Conservation (phyloP, 1,140 invertebrate species). For the Phortica variegata region DNA sequence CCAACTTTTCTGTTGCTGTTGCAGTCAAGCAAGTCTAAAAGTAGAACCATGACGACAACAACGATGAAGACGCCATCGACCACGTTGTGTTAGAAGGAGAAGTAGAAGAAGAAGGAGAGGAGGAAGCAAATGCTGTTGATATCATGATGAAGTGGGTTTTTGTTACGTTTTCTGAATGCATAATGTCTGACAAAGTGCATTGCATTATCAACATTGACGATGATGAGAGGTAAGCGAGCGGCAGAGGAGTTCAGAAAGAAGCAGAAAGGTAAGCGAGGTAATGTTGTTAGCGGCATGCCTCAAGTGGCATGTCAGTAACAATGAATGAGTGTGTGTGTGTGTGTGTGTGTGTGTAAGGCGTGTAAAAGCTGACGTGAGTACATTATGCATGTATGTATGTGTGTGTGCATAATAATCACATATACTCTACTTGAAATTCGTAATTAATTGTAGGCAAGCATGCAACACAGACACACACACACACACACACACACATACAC, state of each 20-base stretch:
- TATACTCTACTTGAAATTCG: conserved; percentile 11
- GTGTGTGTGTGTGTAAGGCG: background rate
- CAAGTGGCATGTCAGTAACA: background rate
- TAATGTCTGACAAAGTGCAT: conserved; percentile 14
- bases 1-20: too few species aligned
- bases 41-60: background rate
- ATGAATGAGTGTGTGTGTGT: background rate
- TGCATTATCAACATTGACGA: too few species aligned
- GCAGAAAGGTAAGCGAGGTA: background rate
- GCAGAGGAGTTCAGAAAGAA: background rate
- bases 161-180: conserved; percentile 36
- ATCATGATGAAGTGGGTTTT: conserved; percentile 33
- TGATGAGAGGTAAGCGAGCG: conserved; percentile 12
- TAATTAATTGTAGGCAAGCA: conserved; percentile 19
- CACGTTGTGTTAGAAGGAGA: too few species aligned
- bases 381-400: background rate
- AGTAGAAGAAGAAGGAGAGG: too few species aligned
- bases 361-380: background rate
- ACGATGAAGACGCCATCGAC: background rate
- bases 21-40: too few species aligned
- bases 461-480: too few species aligned
- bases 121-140: conserved; percentile 6
- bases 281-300: background rate
- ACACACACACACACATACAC: too few species aligned
- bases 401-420: background rate